These are phyloP conservation scores for Axinella damicornis DNA, from an alignment of 37 sponge, comb jelly and placozoan genomes.

Conservation along the genomic window DNA sequence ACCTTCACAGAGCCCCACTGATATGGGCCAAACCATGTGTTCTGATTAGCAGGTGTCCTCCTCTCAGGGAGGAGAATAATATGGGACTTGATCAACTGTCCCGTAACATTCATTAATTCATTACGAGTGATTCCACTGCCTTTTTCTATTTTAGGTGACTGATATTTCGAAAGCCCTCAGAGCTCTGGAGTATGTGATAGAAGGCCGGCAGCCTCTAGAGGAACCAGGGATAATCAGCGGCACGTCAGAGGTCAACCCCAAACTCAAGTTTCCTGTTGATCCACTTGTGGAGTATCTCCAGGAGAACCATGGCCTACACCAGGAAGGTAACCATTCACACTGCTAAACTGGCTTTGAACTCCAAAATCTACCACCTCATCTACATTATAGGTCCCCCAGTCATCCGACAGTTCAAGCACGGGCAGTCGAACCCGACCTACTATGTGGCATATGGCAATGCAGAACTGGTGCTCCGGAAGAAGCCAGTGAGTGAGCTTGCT, in stretches of 20 bases:
- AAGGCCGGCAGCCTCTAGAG: neutral
- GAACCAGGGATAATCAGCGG: conserved; percentile 18
- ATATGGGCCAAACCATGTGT: no score
- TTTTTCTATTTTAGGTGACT: conserved; percentile 10
- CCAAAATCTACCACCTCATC: no score
- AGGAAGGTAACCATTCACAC: conserved; percentile 1
- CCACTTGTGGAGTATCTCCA: conserved; percentile 43
- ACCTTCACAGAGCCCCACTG: no score
- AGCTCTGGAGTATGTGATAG: conserved; percentile 30
- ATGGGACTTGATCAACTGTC: no score
- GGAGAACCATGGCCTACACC: conserved; percentile 29
- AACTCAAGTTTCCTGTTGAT: conserved; percentile 36
- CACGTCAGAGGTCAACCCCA: conserved; percentile 42
- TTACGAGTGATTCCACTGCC: no score
- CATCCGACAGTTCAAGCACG: conserved; percentile 62
- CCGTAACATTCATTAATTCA: no score
- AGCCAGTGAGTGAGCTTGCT: conserved; percentile 72
- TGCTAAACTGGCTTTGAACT: no score
- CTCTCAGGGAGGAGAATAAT: no score
- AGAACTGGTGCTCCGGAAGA: conserved; percentile 78
- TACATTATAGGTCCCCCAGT: conserved; percentile 6
- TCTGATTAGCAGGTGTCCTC: neutral
- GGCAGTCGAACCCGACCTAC: conserved; percentile 92
- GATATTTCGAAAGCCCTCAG: conserved; percentile 41
- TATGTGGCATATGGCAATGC: conserved; percentile 60